Evolutionary conservation across 2,797 vertebrate genomes (phyloP), one percentile per base, ranked within the genome.

Genomic region (Amniataba percoides): DNA sequence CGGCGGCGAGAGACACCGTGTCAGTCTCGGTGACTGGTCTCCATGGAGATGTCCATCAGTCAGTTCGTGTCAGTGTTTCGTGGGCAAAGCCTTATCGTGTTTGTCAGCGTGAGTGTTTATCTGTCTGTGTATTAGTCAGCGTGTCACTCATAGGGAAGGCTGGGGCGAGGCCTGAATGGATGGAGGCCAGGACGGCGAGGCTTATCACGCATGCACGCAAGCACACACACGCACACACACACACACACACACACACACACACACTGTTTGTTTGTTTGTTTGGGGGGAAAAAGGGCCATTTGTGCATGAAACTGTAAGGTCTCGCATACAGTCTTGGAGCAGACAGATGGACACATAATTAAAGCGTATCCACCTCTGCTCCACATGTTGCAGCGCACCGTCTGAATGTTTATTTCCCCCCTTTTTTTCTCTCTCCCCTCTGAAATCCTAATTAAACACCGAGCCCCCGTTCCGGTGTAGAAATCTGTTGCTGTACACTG

Each of bases 41-140:
- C 94, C 94, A 93, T 93, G 92, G 94, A 94, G 93, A 95, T 84
- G 91, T 93, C 93, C 90, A 92, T 95, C 94, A 93, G 90, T 93
- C 89, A 91, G 93, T 85, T 84, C 69, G 74, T 86, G 92, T 90
- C 88, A 75, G 91, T 66, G 93, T 90, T 90, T 86, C 75, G 77
- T 71, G 89, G 85, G 90, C 72, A 77, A 80, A 82, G 87, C 73
- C 89, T 94, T 91, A 91, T 94, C 92, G 70, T 90, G 92, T 93
- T 93, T 94, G 91, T 94, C 92, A 89, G 90, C 63, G 77, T 71
- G 92, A 88, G 82, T 87, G 92, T 93, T 93, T 91, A 92, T 93
- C 89, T 85, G 89, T 88, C 86, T 71, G 75, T 85, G 90, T 85
- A 79, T 92, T 89, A 91, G 92, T 90, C 88, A 73, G 88, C 0